Conservation (phyloP, 2,797 vertebrate genomes). For the Sibirionetta formosa region DNA sequence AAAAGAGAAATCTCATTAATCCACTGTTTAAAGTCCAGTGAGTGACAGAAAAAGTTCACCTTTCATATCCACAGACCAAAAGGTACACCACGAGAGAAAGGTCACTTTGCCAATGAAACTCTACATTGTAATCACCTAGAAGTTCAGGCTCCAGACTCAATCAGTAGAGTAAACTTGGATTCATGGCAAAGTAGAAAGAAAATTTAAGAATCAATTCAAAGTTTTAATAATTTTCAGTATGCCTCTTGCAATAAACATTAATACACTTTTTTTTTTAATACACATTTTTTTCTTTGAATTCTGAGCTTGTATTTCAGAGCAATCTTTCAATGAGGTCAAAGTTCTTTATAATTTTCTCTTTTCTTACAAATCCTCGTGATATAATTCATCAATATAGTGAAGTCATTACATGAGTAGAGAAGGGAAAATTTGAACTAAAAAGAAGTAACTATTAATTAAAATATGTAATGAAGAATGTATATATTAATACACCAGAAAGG, state of each 20-base stretch:
- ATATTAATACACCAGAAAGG: not conserved
- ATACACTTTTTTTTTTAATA: not conserved
- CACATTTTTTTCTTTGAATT: not conserved
- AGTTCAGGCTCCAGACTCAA: not conserved
- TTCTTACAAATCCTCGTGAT: not conserved
- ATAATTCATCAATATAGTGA: not conserved
- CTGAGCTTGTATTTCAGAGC: not conserved
- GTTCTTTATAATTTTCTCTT: not conserved
- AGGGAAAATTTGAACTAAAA: not conserved
- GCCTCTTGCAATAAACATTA: not conserved
- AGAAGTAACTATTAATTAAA: not conserved
- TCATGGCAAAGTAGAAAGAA: not conserved
- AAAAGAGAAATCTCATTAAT: not conserved
- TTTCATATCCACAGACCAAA: not conserved
- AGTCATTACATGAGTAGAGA: not conserved
- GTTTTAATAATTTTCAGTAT: not conserved
- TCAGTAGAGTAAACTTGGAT: not conserved
- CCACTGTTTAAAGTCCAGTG: not conserved
- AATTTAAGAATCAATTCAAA: conserved; percentile 12
- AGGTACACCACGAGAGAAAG: not conserved
- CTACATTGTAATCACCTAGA: not conserved
- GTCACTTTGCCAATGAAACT: not conserved
- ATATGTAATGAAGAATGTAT: not conserved
- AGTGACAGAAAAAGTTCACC: not conserved
- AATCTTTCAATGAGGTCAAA: not conserved